Evolutionary conservation across 2,888 invertebrate species (phyloP), one percentile per base, ranked within the genome.

Genomic region (Panzeria rudis): DNA sequence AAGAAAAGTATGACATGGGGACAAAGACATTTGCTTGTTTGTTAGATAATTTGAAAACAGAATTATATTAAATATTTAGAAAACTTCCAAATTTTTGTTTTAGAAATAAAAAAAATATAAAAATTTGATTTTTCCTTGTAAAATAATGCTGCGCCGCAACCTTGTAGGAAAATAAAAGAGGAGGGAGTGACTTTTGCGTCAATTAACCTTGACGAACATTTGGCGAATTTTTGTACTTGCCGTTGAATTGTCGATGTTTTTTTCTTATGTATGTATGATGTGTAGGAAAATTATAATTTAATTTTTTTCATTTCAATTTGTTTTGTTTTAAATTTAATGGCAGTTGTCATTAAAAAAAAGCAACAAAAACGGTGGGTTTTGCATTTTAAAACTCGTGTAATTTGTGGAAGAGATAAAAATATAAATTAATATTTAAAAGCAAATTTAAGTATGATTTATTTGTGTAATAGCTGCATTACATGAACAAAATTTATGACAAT

Each of bases 131-230:
- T 64, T 64, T 23, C 78, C 78, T 54, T 71, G 50, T n/a, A 61
- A 52, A 38, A 15, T 20, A 68, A 61, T 20, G n/a, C 8, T 23
- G 32, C 20, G 50, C 47, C 17, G 38, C 44, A 47, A 68, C 35
- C 32, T 44, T 64, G 72, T 29, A 59, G 66, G 47, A 66, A 66
- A 59, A 66, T 17, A 50, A 50, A 13, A 61, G 41, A 75, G 35
- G 8, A 52, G 41, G 15, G 25, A 11, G 32, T 29, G 38, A 38
- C 23, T 20, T n/a, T 76, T 38, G 4, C 41, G 41, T 44, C 29
- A 59, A 72, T 72, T 72, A 77, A 83, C 83, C 77, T 83, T 83
- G 83, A 77, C 71, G 72, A 83, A 50, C 62, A 76, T 64, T 82
- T 82, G 64, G 29, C 52, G 35, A 71, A 64, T 71, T 61, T n/a